phyloP scores from a whole-genome alignment of 2,797 vertebrate species.

The Pyrrhura leucotis region DNA sequence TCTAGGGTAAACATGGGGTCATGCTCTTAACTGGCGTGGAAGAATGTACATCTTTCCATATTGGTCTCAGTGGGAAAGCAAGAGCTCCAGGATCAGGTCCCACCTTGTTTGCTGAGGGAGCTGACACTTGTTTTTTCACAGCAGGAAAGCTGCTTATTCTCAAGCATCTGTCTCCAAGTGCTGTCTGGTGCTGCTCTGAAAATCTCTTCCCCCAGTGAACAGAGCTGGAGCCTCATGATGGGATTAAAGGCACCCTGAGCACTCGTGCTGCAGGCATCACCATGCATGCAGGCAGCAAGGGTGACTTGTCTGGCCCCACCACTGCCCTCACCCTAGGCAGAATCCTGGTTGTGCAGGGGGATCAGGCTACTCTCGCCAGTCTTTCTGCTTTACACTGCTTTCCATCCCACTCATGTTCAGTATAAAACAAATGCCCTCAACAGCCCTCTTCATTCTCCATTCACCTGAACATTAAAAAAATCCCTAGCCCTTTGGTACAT shows the following conservation, averaged over 20 bases:
- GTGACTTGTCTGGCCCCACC: not conserved
- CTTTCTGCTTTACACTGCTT: not conserved
- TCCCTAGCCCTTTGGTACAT: not conserved
- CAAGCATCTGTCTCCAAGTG: not conserved
- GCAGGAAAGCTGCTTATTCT: not conserved
- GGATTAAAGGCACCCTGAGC: not conserved
- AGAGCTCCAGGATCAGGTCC: not conserved
- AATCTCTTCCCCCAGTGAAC: not conserved
- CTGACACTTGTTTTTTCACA: not conserved
- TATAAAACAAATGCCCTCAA: not conserved
- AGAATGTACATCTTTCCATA: not conserved
- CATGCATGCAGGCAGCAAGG: not conserved
- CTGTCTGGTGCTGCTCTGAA: not conserved
- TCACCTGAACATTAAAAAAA: not conserved
- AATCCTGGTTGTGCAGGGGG: rapidly evolving
- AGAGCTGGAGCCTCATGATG: not conserved
- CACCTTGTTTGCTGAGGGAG: not conserved
- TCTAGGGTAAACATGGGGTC: not conserved
- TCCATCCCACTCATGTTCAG: not conserved
- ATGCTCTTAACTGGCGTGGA: not conserved
- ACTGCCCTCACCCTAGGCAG: not conserved
- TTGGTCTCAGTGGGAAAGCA: not conserved
- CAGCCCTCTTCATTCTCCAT: not conserved
- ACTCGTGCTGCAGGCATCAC: not conserved
- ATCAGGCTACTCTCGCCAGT: not conserved